Base-by-base conservation (phyloP, 2,113 vertebrate species). In the Salvelinus fontinalis region DNA sequence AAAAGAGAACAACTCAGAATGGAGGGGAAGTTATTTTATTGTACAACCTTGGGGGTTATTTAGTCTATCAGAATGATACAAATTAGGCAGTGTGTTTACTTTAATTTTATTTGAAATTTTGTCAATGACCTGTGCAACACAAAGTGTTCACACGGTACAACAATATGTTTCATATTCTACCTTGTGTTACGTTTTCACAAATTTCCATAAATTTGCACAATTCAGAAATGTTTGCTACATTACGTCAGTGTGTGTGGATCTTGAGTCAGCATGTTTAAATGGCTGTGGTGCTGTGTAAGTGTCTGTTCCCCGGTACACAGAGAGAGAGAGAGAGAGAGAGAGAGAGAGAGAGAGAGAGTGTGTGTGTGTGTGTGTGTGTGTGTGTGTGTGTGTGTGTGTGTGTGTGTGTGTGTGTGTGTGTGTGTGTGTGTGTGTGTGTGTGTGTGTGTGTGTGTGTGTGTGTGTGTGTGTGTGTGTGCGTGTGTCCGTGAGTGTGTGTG, bases 231-330 rank as follows among this genome's bases (percentile, higher is more conserved):
- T 68, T 14, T 68, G 66, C 29, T 3, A 34, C 18, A 39, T 68
- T 68, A 29, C 29, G 26, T 29, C 67, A 65, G 18, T 48, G 12
- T 4, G 22, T 18, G 60, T 62, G 22, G 14, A 60, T 62, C 84
- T 82, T 87, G 85, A 89, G 87, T 91, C 88, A 89, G 86, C 85
- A 81, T 26, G 59, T 67, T 31, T 64, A 26, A 60, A 7, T 22
- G 5, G n/a, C 51, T 44, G 78, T 76, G 84, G 44, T 86, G 88
- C 85, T 84, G 83, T 83, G 81, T 86, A 83, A 86, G 72, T 74
- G 74, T 81, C 64, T 67, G 49, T 78, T 81, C 78, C 74, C 75
- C 29, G 14, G 29, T 68, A 57, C 22, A 65, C 24, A 75, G 39
- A 39, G 27, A 20, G 27, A 29, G 26, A 24, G 24, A 24, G 24